Percentiles rank a stretch among this genome's conserved stretches.
These are phyloP conservation scores for Catharus ustulatus DNA, from an alignment of 2,797 vertebrate genomes.

Conservation along the genomic window DNA sequence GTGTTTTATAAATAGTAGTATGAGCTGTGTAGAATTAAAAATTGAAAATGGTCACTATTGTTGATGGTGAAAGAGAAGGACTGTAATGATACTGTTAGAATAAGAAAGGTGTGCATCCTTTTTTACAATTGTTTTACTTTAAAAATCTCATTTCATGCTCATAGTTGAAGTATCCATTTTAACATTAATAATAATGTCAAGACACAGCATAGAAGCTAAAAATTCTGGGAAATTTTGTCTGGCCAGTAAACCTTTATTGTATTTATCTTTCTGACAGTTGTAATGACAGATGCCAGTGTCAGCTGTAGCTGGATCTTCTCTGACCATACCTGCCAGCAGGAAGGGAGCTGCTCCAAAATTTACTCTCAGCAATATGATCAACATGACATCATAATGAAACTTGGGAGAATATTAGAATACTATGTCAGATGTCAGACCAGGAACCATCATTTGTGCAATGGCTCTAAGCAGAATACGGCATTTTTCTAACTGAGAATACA, in stretches of 20 bases:
- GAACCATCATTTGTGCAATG: conserved; percentile 9
- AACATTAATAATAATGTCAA: neutral
- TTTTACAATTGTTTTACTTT: neutral
- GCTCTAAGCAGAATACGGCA: neutral
- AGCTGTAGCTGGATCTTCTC: conserved; percentile 10
- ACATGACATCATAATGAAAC: conserved; percentile 14
- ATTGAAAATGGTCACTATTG: neutral
- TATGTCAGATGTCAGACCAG: neutral
- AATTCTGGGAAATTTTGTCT: conserved; percentile 5
- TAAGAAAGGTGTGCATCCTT: neutral
- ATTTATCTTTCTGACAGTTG: conserved; percentile 48
- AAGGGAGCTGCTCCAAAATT: conserved; percentile 40
- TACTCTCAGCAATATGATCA: conserved; percentile 38
- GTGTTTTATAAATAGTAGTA: neutral
- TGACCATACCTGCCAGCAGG: conserved; percentile 4
- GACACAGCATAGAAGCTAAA: neutral
- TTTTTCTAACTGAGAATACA: conserved; percentile 39
- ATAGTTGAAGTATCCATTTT: neutral
- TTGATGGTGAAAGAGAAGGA: neutral
- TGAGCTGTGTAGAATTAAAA: neutral
- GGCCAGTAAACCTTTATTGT: neutral
- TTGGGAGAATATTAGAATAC: conserved; percentile 1
- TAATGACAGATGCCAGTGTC: conserved; percentile 47
- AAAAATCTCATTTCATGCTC: neutral
- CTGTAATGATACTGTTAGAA: neutral